Conservation (phyloP, 2,113 vertebrate species). For the Gnathonemus longibarbis region DNA sequence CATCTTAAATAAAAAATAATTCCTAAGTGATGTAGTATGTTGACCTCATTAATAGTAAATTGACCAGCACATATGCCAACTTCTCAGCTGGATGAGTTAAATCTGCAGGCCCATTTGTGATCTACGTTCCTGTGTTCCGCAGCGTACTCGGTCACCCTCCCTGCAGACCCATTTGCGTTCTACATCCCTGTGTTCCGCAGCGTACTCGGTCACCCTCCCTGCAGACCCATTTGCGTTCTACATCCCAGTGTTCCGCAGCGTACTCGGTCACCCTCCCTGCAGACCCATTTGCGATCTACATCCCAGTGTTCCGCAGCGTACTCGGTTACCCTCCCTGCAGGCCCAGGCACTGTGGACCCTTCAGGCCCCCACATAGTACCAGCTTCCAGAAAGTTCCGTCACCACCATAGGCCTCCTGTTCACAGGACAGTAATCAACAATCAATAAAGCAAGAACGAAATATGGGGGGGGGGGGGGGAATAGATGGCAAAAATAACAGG, state of each 20-base stretch:
- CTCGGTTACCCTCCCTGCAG: no score
- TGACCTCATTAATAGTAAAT: background rate
- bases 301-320: no score
- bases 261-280: no score
- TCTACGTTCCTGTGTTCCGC: background rate
- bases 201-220: background rate
- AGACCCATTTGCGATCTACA: background rate
- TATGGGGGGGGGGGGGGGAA: no score
- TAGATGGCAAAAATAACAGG: background rate
- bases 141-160: no score
- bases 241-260: no score
- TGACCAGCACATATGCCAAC: background rate
- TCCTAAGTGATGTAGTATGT: background rate
- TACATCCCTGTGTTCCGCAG: background rate
- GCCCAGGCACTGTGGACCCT: no score
- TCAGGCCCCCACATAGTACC: background rate
- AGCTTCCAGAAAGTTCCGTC: background rate
- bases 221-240: background rate
- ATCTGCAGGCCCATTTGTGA: background rate
- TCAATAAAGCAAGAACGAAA: background rate
- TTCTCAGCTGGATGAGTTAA: background rate
- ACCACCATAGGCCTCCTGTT: background rate
- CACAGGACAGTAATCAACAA: background rate
- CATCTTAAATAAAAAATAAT: background rate
- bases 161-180: background rate